These are phyloP conservation scores for Diceros bicornis DNA, from an alignment of 2,797 vertebrate species.

Conservation along the genomic window DNA sequence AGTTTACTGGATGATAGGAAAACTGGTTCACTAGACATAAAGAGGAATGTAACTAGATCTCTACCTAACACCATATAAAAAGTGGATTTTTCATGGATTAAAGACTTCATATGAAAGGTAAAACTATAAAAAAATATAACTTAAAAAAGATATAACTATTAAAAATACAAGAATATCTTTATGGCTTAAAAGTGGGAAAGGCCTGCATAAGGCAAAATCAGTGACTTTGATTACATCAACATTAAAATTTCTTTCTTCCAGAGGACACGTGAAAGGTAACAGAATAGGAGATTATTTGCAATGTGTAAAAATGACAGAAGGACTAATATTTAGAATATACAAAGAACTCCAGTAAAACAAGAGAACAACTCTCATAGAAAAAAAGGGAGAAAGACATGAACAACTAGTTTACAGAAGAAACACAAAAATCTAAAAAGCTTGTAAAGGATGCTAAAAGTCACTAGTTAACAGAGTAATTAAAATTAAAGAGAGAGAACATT, in stretches of 20 bases:
- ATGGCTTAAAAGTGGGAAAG: background rate
- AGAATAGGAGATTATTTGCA: background rate
- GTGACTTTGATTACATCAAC: background rate
- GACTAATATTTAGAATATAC: background rate
- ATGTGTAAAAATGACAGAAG: background rate
- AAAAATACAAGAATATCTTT: background rate
- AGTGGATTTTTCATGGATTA: background rate
- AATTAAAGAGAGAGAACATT: background rate
- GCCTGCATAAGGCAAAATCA: background rate
- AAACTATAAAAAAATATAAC: background rate
- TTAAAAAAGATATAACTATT: background rate
- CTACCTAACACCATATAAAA: background rate
- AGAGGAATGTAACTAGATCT: background rate
- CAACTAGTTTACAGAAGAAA: background rate
- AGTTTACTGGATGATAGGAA: background rate
- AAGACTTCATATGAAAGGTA: background rate
- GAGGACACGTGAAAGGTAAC: background rate
- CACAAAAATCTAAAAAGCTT: background rate
- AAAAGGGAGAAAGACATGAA: background rate
- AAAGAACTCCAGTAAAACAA: background rate
- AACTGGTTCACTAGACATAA: background rate
- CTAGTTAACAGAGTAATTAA: background rate
- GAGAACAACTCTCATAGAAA: background rate
- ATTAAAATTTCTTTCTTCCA: slow-evolving; percentile 7
- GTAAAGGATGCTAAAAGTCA: background rate